Evolutionary conservation across 2,888 invertebrate genomes (phyloP).

Genomic region (Helicoverpa assulta): DNA sequence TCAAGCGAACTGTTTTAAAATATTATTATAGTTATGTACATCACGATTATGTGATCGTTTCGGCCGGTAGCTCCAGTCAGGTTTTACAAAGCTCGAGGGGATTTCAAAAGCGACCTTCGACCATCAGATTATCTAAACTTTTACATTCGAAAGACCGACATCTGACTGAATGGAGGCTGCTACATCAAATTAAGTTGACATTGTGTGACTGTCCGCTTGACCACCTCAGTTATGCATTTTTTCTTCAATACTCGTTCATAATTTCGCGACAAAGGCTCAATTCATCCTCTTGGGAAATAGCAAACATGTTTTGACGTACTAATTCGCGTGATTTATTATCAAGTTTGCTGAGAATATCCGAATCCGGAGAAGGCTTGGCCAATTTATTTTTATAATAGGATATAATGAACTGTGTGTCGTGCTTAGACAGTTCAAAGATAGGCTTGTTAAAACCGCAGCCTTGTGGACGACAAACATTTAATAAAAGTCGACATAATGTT

Average conservation of each 20-base stretch:
- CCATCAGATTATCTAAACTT: slow-evolving; percentile 83
- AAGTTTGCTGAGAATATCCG: slow-evolving; percentile 35
- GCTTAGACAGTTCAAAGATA: slow-evolving; percentile 26
- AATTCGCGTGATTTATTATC: slow-evolving; percentile 57
- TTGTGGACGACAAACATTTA: slow-evolving; percentile 32
- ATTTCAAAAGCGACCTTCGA: slow-evolving; percentile 85
- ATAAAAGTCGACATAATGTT: slow-evolving; percentile 39
- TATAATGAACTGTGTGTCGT: slow-evolving; percentile 48
- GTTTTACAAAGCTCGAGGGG: slow-evolving; percentile 77
- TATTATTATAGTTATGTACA: slow-evolving; percentile 31
- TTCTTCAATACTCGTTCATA: slow-evolving; percentile 59
- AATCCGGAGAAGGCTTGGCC: slow-evolving; percentile 36
- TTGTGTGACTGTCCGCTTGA: slow-evolving; percentile 72
- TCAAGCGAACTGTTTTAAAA: too few species aligned
- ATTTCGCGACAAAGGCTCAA: slow-evolving; percentile 49
- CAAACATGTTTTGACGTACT: slow-evolving; percentile 38
- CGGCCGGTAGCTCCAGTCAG: slow-evolving; percentile 57
- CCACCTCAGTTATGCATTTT: slow-evolving; percentile 67
- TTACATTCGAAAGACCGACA: slow-evolving; percentile 78
- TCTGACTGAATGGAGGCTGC: slow-evolving; percentile 74
- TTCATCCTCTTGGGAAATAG: slow-evolving; percentile 50
- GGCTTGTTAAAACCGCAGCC: slow-evolving; percentile 43
- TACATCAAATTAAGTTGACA: slow-evolving; percentile 77
- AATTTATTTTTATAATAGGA: slow-evolving; percentile 58
- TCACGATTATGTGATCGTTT: slow-evolving; percentile 58